Conservation (phyloP, 53 echinoderm and acorn worm genomes). For the Patiria pectinifera region DNA sequence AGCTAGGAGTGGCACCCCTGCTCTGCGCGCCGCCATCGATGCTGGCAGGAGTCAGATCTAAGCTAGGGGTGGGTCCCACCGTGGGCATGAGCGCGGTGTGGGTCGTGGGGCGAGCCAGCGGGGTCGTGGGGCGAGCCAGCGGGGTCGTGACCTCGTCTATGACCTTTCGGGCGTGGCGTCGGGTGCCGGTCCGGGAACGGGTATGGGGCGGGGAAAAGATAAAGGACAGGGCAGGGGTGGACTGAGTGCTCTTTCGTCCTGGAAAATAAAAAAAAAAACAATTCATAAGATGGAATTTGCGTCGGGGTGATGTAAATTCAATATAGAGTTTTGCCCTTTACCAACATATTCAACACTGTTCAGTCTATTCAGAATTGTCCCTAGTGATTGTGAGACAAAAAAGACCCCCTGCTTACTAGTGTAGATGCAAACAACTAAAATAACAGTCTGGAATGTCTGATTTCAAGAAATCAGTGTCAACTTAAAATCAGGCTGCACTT, state of each 20-base stretch:
- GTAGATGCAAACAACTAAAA: too few species aligned
- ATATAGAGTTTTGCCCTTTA: too few species aligned
- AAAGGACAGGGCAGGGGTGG: conserved; percentile 72
- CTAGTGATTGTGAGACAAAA: too few species aligned
- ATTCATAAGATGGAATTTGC: neutral
- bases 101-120: conserved; percentile 1
- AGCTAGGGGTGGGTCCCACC: conserved; percentile 54
- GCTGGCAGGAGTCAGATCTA: conserved; percentile 25
- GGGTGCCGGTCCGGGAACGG: conserved; percentile 73
- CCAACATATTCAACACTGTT: too few species aligned
- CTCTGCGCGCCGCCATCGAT: conserved; percentile 4
- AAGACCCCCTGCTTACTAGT: too few species aligned
- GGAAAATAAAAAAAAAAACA: neutral
- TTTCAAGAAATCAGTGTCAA: too few species aligned
- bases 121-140: neutral
- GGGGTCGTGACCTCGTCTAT: conserved; percentile 66
- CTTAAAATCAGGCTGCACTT: too few species aligned
- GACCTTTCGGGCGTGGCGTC: conserved; percentile 68
- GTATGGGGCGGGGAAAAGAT: conserved; percentile 93
- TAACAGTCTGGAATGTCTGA: too few species aligned
- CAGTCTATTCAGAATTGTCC: too few species aligned
- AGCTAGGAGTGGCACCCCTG: conserved; percentile 46
- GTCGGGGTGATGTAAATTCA: too few species aligned
- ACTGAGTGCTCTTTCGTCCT: conserved; percentile 30
- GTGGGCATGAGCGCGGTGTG: conserved; percentile 55